A percentile compares a stretch with the other conserved stretches of the same genome.
These are phyloP conservation scores for Physella acuta DNA, from an alignment of 1,140 invertebrate genomes.

Conservation along the genomic window DNA sequence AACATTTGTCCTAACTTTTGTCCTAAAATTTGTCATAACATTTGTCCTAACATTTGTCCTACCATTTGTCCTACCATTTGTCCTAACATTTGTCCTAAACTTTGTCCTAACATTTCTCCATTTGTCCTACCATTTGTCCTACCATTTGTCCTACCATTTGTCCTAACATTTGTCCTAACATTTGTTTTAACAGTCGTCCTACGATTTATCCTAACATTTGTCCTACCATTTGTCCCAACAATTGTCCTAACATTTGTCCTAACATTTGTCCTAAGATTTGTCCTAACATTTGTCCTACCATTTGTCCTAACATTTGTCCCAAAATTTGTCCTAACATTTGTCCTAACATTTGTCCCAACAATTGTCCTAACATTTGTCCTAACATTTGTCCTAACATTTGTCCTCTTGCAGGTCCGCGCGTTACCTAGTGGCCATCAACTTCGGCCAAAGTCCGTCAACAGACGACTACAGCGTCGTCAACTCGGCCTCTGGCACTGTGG, in stretches of 20 bases:
- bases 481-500: slow-evolving; percentile 15
- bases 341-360: no score
- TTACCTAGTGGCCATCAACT: slow-evolving; percentile 32
- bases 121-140: neutral
- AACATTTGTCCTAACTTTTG: neutral
- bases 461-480: slow-evolving; percentile 27
- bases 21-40: neutral
- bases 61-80: neutral
- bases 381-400: no score
- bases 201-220: no score
- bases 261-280: no score
- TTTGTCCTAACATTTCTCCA: neutral
- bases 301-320: no score
- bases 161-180: no score
- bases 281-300: no score
- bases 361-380: no score
- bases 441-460: slow-evolving; percentile 23
- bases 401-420: slow-evolving; percentile 1
- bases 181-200: neutral
- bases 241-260: no score
- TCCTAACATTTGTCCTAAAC: neutral
- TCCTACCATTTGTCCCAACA: no score
- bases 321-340: no score
- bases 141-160: neutral
- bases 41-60: neutral